Evolutionary conservation across 2,797 vertebrate species (phyloP), one percentile per base, ranked within the genome.

Genomic region (Gila robusta): DNA sequence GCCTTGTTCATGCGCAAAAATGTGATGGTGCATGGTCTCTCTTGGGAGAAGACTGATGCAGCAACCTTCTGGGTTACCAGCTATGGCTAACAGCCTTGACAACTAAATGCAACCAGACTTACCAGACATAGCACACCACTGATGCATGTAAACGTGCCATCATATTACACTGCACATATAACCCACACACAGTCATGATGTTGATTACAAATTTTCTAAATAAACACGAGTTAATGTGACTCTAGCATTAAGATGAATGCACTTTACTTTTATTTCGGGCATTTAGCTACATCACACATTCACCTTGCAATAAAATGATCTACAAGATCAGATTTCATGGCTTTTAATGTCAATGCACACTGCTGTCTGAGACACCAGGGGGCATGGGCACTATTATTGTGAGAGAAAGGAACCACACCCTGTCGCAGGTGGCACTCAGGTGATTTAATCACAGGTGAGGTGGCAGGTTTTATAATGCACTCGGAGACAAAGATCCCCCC

Each of bases 331-430:
- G 59, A 78, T 88, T 85, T 32, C 76, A 80, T 35, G 69, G 49
- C 52, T 67, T 88, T 72, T 67, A 67, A 86, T 83, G 70, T 80
- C 35, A 62, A 35, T 52, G 44, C 73, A 62, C 85, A 87, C 71
- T 73, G 28, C 16, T 54, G 84, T 69, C 69, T 62, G 5, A 59
- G 62, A 32, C 71, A 35, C 74, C 52, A 16, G n/a, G 62, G 72
- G 85, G 70, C 62, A 84, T 26, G 32, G 32, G 62, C 52, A 72
- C 16, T 59, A 87, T 71, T 73, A 76, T 79, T 82, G 88, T 88
- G 76, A 86, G 26, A 62, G 76, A 82, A 80, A 82, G 62, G 17
- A 71, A 85, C 88, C 86, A 82, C 82, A 35, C 82, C 88, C 84
- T 88, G 59, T 35, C 28, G 3, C 69, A 82, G 79, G 28, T 83